These are phyloP conservation scores for Phalacrocorax brasilianus DNA, from an alignment of 2,113 vertebrate genomes.

Conservation along the genomic window DNA sequence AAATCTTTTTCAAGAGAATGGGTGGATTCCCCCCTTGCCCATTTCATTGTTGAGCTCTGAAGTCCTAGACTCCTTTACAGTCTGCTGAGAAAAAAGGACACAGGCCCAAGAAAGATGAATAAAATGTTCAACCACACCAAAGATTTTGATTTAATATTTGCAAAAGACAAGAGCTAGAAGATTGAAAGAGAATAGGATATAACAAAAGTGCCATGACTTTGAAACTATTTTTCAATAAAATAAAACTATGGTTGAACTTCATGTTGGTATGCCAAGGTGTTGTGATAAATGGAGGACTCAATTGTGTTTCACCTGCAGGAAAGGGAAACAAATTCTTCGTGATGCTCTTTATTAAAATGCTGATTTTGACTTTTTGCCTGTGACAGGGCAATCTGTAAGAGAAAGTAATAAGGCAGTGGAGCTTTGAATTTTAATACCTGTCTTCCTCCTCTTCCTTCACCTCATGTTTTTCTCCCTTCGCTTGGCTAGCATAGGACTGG, in stretches of 20 bases:
- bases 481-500: not conserved
- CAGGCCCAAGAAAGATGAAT: not conserved
- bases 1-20: not conserved
- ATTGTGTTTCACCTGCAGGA: not conserved
- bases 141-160: not conserved
- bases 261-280: not conserved
- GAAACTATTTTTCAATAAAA: not conserved
- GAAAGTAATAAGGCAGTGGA: not conserved
- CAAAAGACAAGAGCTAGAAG: not conserved
- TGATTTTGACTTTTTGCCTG: slow-evolving; percentile 61
- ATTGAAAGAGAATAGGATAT: not conserved
- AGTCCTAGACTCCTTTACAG: not conserved
- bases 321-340: not conserved
- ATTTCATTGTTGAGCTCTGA: not conserved
- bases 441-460: not conserved
- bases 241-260: not conserved
- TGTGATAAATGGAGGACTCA: not conserved
- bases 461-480: not conserved
- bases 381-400: slow-evolving; percentile 32
- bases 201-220: not conserved
- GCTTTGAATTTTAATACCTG: not conserved
- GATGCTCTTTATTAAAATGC: slow-evolving; percentile 43
- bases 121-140: not conserved
- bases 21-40: not conserved
- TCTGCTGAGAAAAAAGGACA: not conserved